Evolutionary conservation across 2,113 vertebrate species (phyloP).

Genomic region (Ameiurus melas): DNA sequence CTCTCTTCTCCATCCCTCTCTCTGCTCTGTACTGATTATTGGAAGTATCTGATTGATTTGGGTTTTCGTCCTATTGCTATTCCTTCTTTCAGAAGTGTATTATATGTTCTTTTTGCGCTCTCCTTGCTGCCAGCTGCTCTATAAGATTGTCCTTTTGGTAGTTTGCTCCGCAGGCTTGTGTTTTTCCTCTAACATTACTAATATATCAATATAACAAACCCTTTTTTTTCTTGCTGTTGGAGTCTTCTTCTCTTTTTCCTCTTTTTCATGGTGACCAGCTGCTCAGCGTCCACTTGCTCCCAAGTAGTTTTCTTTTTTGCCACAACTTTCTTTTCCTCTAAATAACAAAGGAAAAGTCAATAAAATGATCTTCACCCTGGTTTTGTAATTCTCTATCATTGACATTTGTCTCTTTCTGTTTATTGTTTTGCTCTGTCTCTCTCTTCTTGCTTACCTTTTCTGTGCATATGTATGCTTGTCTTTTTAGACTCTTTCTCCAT

Average conservation of each 20-base stretch:
- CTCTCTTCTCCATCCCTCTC: background rate
- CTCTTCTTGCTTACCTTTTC: background rate
- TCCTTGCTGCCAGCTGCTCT: background rate
- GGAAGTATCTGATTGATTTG: background rate
- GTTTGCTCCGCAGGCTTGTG: background rate
- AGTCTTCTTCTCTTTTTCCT: background rate
- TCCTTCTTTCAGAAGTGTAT: background rate
- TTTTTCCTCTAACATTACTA: background rate
- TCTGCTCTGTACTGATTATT: background rate
- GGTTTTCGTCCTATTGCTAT: slow-evolving; percentile 2
- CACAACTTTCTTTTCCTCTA: background rate
- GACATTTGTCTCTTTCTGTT: background rate
- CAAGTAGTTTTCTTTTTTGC: background rate
- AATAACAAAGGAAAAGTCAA: background rate
- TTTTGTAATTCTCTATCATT: background rate
- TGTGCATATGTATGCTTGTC: background rate
- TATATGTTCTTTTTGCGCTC: background rate
- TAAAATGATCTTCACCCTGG: background rate
- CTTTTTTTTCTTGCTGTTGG: background rate
- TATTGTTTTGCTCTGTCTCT: background rate
- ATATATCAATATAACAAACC: background rate
- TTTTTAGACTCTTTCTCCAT: background rate
- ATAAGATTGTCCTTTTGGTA: background rate
- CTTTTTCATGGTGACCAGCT: background rate
- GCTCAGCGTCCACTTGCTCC: background rate